Conservation (phyloP, 1,140 invertebrate genomes). For the Colletes latitarsis region DNA sequence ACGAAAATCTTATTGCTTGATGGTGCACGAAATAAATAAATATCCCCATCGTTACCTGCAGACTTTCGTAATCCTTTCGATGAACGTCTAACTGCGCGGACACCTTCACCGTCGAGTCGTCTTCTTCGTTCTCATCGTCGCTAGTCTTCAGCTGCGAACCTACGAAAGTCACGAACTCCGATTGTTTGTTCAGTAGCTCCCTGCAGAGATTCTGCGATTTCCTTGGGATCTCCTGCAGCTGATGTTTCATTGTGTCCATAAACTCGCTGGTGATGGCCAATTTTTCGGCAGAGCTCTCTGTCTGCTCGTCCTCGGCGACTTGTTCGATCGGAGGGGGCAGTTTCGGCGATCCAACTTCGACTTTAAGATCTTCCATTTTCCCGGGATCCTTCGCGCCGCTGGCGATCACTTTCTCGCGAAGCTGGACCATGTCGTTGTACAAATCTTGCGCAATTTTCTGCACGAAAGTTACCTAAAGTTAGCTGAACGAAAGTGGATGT, state of each 20-base stretch:
- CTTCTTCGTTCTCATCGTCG: background rate
- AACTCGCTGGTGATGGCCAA: constrained; percentile 45
- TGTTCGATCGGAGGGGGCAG: background rate
- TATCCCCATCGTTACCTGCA: constrained; percentile 13
- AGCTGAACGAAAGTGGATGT: too few species aligned
- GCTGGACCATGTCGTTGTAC: constrained; percentile 64
- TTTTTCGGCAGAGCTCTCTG: constrained; percentile 22
- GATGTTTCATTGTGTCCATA: constrained; percentile 43
- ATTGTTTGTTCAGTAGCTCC: constrained; percentile 53
- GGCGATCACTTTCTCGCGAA: constrained; percentile 69
- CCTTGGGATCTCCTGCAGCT: constrained; percentile 48
- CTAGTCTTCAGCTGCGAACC: constrained; percentile 48
- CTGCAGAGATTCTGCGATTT: constrained; percentile 47
- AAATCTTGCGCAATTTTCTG: constrained; percentile 59
- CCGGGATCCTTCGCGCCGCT: constrained; percentile 70
- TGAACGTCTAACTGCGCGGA: constrained; percentile 36
- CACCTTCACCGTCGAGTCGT: constrained; percentile 1
- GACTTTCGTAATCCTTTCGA: constrained; percentile 29
- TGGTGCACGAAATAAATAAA: too few species aligned
- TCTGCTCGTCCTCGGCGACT: background rate
- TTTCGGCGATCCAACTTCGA: constrained; percentile 3
- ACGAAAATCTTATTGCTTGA: too few species aligned
- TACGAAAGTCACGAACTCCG: constrained; percentile 44
- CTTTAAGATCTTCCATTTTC: constrained; percentile 57
- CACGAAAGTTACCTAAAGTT: too few species aligned